Conservation (phyloP, 2,113 vertebrate genomes). For the Trogon melanurus region DNA sequence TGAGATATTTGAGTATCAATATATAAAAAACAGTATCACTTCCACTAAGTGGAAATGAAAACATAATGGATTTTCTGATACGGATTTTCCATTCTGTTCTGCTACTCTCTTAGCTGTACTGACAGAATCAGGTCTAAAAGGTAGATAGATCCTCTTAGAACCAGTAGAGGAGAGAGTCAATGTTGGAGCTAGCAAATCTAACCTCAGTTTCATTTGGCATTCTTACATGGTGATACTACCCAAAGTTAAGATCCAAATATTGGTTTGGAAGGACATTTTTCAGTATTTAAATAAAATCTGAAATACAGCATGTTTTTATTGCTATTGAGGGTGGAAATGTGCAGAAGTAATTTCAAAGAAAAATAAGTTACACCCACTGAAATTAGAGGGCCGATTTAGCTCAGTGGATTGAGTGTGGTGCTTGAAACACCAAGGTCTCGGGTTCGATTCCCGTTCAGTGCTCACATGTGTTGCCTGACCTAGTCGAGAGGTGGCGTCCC, state of each 20-base stretch:
- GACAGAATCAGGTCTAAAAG: not conserved
- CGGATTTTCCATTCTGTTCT: not conserved
- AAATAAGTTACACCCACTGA: not conserved
- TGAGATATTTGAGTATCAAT: not conserved
- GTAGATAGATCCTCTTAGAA: not conserved
- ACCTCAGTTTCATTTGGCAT: not conserved
- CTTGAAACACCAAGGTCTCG: no score
- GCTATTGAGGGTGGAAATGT: not conserved
- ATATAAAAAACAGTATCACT: not conserved
- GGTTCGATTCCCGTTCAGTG: no score
- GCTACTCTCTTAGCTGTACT: not conserved
- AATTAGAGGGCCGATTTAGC: no score
- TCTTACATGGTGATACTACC: not conserved
- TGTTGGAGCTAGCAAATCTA: not conserved
- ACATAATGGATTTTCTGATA: not conserved
- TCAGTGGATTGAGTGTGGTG: no score
- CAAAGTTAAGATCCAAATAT: not conserved
- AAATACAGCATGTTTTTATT: not conserved
- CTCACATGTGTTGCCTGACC: no score
- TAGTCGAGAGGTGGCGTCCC: no score
- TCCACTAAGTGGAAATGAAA: not conserved
- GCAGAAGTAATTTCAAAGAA: not conserved
- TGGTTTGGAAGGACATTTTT: not conserved
- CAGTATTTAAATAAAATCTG: not conserved
- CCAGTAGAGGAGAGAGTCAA: not conserved